Conservation (phyloP, 2,888 invertebrate species). For the Chrysodeixis includens region DNA sequence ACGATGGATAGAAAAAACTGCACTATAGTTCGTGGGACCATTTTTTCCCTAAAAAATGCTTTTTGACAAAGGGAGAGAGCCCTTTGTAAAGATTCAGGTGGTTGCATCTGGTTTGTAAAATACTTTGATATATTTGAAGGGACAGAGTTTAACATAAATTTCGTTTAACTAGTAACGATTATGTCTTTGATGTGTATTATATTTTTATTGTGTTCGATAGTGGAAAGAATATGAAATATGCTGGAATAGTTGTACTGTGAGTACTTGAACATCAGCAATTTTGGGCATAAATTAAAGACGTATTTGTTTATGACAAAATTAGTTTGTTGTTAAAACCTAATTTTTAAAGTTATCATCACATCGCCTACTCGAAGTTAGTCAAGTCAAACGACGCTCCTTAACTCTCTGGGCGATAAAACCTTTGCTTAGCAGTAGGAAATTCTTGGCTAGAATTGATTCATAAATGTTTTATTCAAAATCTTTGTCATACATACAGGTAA, state of each 20-base stretch:
- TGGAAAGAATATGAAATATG: not conserved
- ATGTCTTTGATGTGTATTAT: conserved; percentile 24
- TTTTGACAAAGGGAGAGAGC: conserved; percentile 69
- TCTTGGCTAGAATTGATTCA: no score
- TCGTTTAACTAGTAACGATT: conserved; percentile 27
- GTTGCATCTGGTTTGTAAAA: conserved; percentile 64
- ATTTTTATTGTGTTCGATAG: conserved; percentile 13
- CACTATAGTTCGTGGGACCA: conserved; percentile 79
- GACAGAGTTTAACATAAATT: conserved; percentile 44
- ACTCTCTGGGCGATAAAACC: no score
- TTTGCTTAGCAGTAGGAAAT: no score
- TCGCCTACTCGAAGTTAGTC: no score
- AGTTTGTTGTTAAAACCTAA: no score
- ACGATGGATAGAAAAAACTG: conserved; percentile 71
- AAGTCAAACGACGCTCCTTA: no score
- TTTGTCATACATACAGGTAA: no score
- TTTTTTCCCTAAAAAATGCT: conserved; percentile 71
- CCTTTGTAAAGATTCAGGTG: conserved; percentile 81
- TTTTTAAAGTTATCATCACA: no score
- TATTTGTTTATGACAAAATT: no score
- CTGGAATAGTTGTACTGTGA: no score
- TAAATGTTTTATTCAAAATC: no score
- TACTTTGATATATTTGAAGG: conserved; percentile 39
- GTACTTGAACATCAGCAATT: not conserved
- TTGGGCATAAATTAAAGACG: no score